These are phyloP conservation scores for Eupithecia dodoneata DNA, from an alignment of 2,888 invertebrate species.

Conservation along the genomic window DNA sequence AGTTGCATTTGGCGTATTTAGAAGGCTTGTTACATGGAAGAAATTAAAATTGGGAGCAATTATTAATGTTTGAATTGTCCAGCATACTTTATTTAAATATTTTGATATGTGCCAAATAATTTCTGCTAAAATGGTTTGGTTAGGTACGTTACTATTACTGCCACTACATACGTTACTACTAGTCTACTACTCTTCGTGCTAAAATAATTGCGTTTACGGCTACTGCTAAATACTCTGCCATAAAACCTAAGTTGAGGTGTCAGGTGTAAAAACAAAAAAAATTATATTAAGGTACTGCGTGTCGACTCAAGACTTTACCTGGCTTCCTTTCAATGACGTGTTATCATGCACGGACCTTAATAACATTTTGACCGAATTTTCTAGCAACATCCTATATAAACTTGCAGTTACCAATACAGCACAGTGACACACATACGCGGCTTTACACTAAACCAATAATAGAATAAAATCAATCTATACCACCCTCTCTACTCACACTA, in stretches of 20 bases:
- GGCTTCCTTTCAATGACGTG: neutral
- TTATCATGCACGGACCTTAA: no score
- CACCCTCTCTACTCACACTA: slow-evolving; percentile 77
- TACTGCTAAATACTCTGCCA: neutral
- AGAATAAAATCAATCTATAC: slow-evolving; percentile 82
- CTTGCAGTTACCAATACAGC: slow-evolving; percentile 66
- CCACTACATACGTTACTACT: no score
- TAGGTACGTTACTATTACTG: no score
- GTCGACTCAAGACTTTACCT: neutral
- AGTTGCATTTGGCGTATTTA: neutral
- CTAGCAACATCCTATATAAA: slow-evolving; percentile 61
- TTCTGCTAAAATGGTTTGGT: no score
- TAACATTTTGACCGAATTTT: no score
- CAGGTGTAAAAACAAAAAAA: neutral
- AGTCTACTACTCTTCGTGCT: no score
- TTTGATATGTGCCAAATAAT: no score
- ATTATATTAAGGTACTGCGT: neutral
- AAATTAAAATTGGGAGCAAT: neutral
- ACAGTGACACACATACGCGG: slow-evolving; percentile 83
- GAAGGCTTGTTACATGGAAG: neutral
- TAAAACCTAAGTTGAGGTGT: neutral
- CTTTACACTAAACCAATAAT: slow-evolving; percentile 84
- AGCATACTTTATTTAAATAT: no score
- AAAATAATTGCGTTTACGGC: no score
- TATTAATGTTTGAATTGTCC: neutral